Base-by-base conservation (phyloP, 2,113 vertebrate species). In the Microcebus murinus region DNA sequence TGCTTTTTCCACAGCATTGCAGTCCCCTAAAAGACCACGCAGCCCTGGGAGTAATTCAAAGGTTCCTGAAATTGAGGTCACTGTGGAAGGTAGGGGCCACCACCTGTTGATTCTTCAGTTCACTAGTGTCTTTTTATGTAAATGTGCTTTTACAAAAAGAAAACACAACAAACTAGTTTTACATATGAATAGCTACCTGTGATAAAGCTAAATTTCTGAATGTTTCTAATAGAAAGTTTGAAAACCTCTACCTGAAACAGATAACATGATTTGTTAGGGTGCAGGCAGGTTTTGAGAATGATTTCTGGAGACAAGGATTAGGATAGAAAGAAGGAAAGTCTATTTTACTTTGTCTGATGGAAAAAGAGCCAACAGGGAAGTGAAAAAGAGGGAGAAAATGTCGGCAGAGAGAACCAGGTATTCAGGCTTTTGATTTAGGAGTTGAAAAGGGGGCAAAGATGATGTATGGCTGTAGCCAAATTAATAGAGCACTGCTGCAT, bases 31-130 rank as follows among this genome's bases (percentile, higher is more conserved):
- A 65, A 97, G 83, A 52, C 97, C 98, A 3, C 94, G 14, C 14
- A 98, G 97, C 96, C 98, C 98, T 55, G 94, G 94, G 68, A 97
- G 96, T 74, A 98, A 96, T 57, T 97, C 98, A 8, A 85, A 97
- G 29, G 96, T 99, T 21, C 98, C 99, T 31, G 98, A 99, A 73
- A 97, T 98, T n/a, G 99, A 98, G 97, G 98, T 98, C 82, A 98
- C 98, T 13, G 87, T 99, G 96, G 98, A 98, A 97, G 98, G 98
- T 99, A 97, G 85, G 98, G 18, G 15, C 13, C 67, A 12, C 10
- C 42, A 57, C 70, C 57, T 82, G 4, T 21, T 71, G 57, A 71
- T 67, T 94, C 57, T 76, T 25, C 61, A 97, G 97, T 25, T 50
- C 52, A 57, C 20, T 31, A 2, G 14, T 34, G 2, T 39, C 39